Conservation (phyloP, 1,140 invertebrate species). For the Drosophila melanica region DNA sequence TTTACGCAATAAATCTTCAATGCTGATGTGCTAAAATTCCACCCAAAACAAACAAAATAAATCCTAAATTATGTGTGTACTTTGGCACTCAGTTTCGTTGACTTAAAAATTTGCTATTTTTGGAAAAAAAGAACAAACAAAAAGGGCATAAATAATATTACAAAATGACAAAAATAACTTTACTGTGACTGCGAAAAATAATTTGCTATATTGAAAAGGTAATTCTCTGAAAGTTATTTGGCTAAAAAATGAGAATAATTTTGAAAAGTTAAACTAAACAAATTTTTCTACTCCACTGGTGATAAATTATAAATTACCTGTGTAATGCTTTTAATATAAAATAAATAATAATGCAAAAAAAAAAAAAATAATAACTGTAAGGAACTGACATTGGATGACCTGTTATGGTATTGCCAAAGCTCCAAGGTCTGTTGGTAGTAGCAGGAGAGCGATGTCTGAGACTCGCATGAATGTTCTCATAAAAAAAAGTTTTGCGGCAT, state of each 20-base stretch:
- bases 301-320: background rate
- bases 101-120: background rate
- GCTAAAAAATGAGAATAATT: too few relatives aligned
- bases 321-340: background rate
- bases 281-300: too few relatives aligned
- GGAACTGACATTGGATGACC: background rate
- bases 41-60: too few relatives aligned
- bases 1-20: too few relatives aligned
- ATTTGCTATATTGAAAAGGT: background rate
- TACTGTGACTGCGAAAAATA: background rate
- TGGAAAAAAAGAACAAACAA: background rate
- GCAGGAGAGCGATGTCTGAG: too few relatives aligned
- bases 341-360: too few relatives aligned
- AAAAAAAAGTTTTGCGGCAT: slow-evolving; percentile 57
- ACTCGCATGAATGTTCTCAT: slow-evolving; percentile 37
- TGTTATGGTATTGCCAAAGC: background rate
- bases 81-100: background rate
- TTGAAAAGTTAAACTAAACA: too few relatives aligned
- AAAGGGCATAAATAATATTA: background rate
- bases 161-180: background rate
- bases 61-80: too few relatives aligned
- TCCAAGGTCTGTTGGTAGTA: background rate
- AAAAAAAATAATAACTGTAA: background rate
- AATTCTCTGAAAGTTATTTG: background rate
- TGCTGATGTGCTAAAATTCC: too few relatives aligned